These are phyloP conservation scores for Tenthredo amoena DNA, from an alignment of 2,888 invertebrate species.

Conservation along the genomic window DNA sequence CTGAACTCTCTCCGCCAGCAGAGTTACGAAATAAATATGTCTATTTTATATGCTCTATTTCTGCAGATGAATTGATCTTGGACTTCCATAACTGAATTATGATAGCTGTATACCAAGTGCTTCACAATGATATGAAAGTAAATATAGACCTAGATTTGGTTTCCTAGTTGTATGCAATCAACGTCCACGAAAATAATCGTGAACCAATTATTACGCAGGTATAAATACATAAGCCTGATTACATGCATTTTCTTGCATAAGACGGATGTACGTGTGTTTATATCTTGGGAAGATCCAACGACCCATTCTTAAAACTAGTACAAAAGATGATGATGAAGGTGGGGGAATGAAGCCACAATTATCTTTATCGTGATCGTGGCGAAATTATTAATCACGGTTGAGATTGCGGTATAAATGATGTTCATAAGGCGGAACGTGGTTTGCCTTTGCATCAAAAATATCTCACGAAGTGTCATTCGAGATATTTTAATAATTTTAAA, in stretches of 20 bases:
- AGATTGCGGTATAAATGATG: background rate
- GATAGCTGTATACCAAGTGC: background rate
- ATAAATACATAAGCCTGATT: background rate
- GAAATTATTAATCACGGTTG: conserved; percentile 40
- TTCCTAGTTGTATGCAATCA: background rate
- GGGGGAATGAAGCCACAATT: background rate
- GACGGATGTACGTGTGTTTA: background rate
- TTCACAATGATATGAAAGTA: background rate
- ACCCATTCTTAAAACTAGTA: background rate
- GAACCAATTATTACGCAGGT: background rate
- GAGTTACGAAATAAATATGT: background rate
- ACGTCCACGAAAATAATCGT: background rate
- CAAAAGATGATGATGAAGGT: background rate
- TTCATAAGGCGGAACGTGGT: conserved; percentile 3
- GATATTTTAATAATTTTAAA: background rate
- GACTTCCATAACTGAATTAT: background rate
- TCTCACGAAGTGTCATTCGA: background rate
- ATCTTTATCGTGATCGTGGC: background rate
- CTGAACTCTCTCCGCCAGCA: background rate
- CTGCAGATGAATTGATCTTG: background rate
- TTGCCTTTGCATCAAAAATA: background rate
- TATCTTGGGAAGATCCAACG: background rate
- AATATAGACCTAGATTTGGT: background rate
- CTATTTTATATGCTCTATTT: background rate
- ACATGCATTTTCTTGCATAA: background rate